Evolutionary conservation across 2,888 invertebrate species (phyloP), one percentile per base, ranked within the genome.

Genomic region (Nymphalis urticae): DNA sequence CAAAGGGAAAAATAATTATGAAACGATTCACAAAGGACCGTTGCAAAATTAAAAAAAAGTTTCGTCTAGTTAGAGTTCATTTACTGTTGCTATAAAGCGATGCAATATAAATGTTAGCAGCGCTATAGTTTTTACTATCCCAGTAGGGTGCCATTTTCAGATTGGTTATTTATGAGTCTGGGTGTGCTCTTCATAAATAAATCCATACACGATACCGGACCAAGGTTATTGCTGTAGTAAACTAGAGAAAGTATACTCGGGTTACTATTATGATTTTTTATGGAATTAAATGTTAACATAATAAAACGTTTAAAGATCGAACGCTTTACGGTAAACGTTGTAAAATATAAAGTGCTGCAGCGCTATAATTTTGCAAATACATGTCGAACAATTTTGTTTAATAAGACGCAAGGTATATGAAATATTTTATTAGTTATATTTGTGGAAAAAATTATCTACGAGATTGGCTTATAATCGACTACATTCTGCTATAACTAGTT

Each of bases 161-260:
- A 88, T 89, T 84, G 85, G 84, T 82, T 88, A 89, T 89, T 87
- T 89, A 89, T 86, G 84, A 84, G 82, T 36, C 42, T 67, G 76
- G 76, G 75, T 77, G 82, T 82, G 78, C 77, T 79, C 77, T 85
- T 87, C 85, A 88, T 88, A 88, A 88, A 88, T 88, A 88, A 88
- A 88, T 85, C 85, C 78, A 82, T 79, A 80, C 77, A 73, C 75
- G 76, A 72, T 68, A 48, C 65, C 53, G 75, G 75, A 74, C 75
- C 75, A 70, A 68, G 75, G 75, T 77, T 81, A 79, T 79, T 77
- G 79, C 77, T 73, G 77, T 75, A 78, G 78, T 75, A 77, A 77
- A 76, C 72, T 70, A 62, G 66, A 59, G 36, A 42, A 58, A 58
- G 27, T 58, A 42, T 36, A 42, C 19, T 1, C 8, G 19, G n/a